phyloP scores from a whole-genome alignment of 2,797 vertebrate genomes.

The Sebastes hopkinsi region DNA sequence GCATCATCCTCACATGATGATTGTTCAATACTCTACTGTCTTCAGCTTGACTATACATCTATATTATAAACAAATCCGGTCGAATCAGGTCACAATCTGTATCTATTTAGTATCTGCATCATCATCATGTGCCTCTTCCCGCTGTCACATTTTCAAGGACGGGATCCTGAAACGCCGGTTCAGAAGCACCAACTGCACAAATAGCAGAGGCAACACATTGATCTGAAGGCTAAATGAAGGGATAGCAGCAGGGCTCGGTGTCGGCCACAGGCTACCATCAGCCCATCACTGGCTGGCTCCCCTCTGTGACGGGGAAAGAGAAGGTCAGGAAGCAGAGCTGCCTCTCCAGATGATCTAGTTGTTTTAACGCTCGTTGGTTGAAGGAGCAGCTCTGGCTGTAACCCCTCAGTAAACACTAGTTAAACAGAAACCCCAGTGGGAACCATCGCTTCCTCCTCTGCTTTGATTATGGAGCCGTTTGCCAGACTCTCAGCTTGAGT shows the following conservation, averaged over 20 bases:
- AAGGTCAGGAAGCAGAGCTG: slow-evolving; percentile 36
- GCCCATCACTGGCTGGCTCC: slow-evolving; percentile 30
- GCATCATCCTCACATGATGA: slow-evolving; percentile 10
- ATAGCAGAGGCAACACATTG: slow-evolving; percentile 41
- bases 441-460: slow-evolving; percentile 19
- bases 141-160: slow-evolving; percentile 13
- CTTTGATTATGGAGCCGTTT: slow-evolving; percentile 33
- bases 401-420: slow-evolving; percentile 18
- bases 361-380: slow-evolving; percentile 22
- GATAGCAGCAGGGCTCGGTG: slow-evolving; percentile 26
- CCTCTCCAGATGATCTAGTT: slow-evolving; percentile 33
- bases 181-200: slow-evolving; percentile 10
- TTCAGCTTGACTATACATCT: background rate
- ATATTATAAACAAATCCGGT: background rate
- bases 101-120: background rate
- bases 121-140: background rate
- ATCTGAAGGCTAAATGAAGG: slow-evolving; percentile 57
- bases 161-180: background rate
- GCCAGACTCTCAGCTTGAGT: slow-evolving; percentile 25
- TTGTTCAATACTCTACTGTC: background rate
- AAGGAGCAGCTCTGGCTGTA: background rate
- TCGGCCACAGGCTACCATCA: slow-evolving; percentile 59
- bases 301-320: slow-evolving; percentile 22
- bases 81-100: slow-evolving; percentile 1
- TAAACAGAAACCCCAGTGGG: slow-evolving; percentile 30